Base-by-base conservation (phyloP, 2,888 invertebrate species). In the Tiliacea aurago region DNA sequence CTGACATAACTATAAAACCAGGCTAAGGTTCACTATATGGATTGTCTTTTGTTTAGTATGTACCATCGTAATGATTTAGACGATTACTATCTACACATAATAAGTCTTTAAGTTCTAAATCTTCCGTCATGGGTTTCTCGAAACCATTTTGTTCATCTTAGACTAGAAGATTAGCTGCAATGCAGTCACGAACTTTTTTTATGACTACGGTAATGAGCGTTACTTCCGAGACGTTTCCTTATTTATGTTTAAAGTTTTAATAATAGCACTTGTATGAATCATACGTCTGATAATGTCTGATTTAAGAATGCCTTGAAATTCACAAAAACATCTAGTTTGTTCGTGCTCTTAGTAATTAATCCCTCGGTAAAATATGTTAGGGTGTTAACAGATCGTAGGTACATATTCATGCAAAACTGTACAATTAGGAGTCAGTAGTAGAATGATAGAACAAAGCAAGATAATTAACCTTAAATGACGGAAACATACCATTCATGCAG, bases 151-250 rank as follows among this genome's bases (percentile, higher is more conserved):
- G 58, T 70, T 71, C 47, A 70, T 67, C 53, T 72, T 43, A 74
- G 23, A 45, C 18, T 61, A 71, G 37, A 56, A 80, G 65, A 80
- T 80, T 68, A 80, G 28, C 61, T 68, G 53, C 41, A 56, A 63
- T 67, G 59, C 51, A 81, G 76, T 85, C 87, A 86, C 80, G 82
- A 87, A 61, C n/a, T 76, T 88, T 84, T 76, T 81, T 84, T 81
- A 83, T 75, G 70, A 68, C 63, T 74, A 37, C 80, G 72, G 72
- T 85, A 86, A 85, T 84, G 85, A 84, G 85, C 72, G 59, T 81
- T 84, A 89, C 89, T 91, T 91, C 91, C 91, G 91, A 91, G 86
- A 88, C 76, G 85, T 87, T 90, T 88, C 91, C 88, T 89, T 78
- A 83, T 89, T 84, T 78, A 78, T 83, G 37, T 69, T 76, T 63